These are phyloP conservation scores for Limenitis camilla DNA, from an alignment of 2,888 invertebrate genomes.

Conservation along the genomic window DNA sequence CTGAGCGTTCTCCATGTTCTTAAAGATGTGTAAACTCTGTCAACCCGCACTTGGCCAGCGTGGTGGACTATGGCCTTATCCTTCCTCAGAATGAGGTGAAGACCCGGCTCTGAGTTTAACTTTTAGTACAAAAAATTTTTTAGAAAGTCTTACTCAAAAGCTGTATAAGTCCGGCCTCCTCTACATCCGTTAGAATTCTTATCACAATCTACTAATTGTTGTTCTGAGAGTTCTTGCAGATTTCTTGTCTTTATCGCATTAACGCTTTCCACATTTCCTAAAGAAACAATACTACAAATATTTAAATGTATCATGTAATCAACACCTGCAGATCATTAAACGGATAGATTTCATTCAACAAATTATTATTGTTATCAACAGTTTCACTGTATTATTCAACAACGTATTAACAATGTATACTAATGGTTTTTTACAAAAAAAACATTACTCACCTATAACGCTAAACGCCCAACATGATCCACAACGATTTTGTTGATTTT, in stretches of 20 bases:
- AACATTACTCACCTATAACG: slow-evolving; percentile 3
- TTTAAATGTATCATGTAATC: too few relatives aligned
- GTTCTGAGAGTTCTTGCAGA: slow-evolving; percentile 25
- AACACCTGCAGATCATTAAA: too few relatives aligned
- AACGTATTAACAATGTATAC: neutral
- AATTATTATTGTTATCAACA: too few relatives aligned
- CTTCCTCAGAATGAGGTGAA: too few relatives aligned
- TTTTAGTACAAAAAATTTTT: neutral
- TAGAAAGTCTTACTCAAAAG: neutral
- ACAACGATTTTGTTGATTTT: slow-evolving; percentile 86
- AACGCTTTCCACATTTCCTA: slow-evolving; percentile 31
- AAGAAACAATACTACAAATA: neutral
- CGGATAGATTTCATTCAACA: too few relatives aligned
- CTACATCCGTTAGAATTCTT: slow-evolving; percentile 13
- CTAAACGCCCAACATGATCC: slow-evolving; percentile 85
- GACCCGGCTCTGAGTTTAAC: neutral
- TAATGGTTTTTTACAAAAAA: neutral
- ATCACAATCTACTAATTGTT: slow-evolving; percentile 32
- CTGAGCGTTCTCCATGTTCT: too few relatives aligned
- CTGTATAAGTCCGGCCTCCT: neutral
- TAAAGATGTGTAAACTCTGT: too few relatives aligned
- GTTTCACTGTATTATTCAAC: too few relatives aligned
- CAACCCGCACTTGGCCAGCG: too few relatives aligned
- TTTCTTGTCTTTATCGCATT: slow-evolving; percentile 27
- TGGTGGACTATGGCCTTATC: too few relatives aligned